Evolutionary conservation across 2,113 vertebrate genomes (phyloP).

Genomic region (Candoia aspera): DNA sequence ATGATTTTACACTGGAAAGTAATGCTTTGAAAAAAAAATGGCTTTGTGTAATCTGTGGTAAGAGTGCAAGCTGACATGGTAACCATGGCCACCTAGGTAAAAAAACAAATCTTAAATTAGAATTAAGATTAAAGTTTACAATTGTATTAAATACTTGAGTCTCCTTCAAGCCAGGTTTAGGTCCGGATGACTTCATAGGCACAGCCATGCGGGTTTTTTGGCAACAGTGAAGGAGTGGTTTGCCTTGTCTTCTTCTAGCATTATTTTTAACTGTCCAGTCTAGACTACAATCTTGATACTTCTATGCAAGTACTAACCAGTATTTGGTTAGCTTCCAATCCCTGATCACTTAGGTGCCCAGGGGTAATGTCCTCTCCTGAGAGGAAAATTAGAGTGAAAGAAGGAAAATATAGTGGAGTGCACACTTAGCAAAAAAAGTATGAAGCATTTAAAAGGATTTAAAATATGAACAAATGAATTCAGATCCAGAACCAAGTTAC

Average conservation of each 20-base stretch:
- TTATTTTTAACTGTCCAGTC: neutral
- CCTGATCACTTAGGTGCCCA: neutral
- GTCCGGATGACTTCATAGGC: neutral
- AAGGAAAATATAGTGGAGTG: constrained; percentile 50
- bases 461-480: neutral
- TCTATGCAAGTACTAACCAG: neutral
- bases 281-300: neutral
- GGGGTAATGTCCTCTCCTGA: neutral
- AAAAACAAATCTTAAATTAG: constrained; percentile 8
- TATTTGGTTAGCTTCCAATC: neutral
- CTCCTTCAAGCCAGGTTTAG: neutral
- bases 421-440: neutral
- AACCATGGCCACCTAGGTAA: constrained; percentile 48
- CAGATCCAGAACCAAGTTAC: neutral
- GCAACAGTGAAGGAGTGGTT: too few relatives aligned
- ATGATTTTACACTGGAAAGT: constrained; percentile 29
- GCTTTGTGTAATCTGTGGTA: constrained; percentile 24
- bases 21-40: constrained; percentile 33
- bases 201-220: neutral
- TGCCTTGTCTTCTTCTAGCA: neutral
- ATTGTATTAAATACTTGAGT: neutral
- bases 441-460: constrained; percentile 12
- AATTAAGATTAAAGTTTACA: neutral
- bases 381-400: constrained; percentile 39
- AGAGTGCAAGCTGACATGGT: constrained; percentile 39